Conservation (phyloP, 2,113 vertebrate genomes). For the Phoxinus phoxinus region DNA sequence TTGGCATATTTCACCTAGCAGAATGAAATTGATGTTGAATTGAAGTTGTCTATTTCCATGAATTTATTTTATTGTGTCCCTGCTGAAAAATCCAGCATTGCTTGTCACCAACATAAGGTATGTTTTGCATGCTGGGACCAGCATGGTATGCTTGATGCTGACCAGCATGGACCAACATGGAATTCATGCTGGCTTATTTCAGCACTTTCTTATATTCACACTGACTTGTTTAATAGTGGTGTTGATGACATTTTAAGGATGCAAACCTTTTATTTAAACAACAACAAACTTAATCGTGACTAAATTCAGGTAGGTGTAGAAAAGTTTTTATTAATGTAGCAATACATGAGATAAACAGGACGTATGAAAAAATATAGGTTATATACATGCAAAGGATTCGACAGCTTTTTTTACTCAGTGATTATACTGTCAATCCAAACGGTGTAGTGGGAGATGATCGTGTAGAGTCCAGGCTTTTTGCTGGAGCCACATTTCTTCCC, state of each 20-base stretch:
- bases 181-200: too few species aligned
- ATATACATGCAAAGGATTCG: background rate
- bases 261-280: background rate
- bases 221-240: background rate
- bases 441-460: conserved; percentile 81
- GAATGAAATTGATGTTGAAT: too few species aligned
- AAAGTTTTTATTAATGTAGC: conserved; percentile 4
- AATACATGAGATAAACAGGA: background rate
- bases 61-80: too few species aligned
- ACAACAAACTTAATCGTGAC: background rate
- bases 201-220: background rate
- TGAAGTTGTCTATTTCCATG: too few species aligned
- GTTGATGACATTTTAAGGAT: background rate
- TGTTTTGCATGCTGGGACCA: too few species aligned
- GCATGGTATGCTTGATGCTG: too few species aligned
- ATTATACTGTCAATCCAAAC: conserved; percentile 77
- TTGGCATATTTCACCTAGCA: too few species aligned
- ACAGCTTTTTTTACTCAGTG: conserved; percentile 38
- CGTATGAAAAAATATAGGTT: too few species aligned
- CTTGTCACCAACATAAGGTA: too few species aligned
- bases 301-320: background rate
- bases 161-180: too few species aligned
- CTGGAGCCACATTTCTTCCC: conserved; percentile 81
- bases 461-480: conserved; percentile 84
- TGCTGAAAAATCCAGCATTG: too few species aligned